Base-by-base conservation (phyloP, 2,113 vertebrate genomes). In the Phylloscopus trochiloides region DNA sequence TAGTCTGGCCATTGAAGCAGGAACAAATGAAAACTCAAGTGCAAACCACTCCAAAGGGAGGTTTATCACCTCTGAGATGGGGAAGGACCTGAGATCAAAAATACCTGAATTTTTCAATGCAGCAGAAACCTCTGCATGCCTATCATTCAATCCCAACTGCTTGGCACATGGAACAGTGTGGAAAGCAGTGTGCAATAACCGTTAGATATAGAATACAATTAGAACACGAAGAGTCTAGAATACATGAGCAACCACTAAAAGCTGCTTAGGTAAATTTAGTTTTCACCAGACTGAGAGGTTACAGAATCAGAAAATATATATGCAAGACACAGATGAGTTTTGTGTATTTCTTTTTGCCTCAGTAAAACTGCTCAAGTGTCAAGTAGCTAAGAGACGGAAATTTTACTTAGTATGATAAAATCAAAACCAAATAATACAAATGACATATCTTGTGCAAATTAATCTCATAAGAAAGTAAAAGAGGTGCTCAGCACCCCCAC, bases 1-100 rank as follows among this genome's bases (percentile, higher is more conserved):
- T 79, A 54, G 8, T 70, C 45, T 62, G 58, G 19, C 32, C 65
- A 54, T 38, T 90, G 61, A 94, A 70, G 54, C 50, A 90, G 47
- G 50, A 93, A 88, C 34, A 93, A 88, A 88, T n/a, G 62, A 90
- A 91, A 87, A 58, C 19, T 70, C 54, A 79, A 94, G 86, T 25
- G 63, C 59, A 61, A 81, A 80, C 50, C 67, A 47, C 59, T 90
- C 74, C 67, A 73, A 62, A 52, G 28, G 22, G 22, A 79, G 9
- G 21, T 50, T 54, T 88, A 38, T 50, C 67, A 76, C 29, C n/a
- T 65, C 58, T 38, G 54, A 88, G 50, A 58, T 17, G 12, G 22
- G 21, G n/a, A 88, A 20, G 18, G 58, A 81, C 36, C 40, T 57
- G 50, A 62, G 58, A 71, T 68, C 58, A 58, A 67, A 85, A 88